Base-by-base conservation (phyloP, 2,797 vertebrate species). In the Pseudotriccus pelzelni region DNA sequence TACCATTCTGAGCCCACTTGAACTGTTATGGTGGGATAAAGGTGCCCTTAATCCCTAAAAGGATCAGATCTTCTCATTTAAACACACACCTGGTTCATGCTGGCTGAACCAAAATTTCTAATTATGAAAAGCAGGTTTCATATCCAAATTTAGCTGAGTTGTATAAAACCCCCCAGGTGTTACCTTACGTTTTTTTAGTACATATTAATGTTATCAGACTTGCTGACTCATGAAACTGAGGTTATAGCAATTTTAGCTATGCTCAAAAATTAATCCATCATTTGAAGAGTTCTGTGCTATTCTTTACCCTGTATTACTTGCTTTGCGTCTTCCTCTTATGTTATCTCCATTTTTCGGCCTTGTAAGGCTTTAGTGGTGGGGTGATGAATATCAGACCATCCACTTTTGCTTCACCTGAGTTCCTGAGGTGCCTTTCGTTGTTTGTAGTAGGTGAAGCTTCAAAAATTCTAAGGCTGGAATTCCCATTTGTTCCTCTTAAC, bases 161-260 rank as follows among this genome's bases (percentile, higher is more conserved):
- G 50, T 77, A 95, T 78, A 78, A 89, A 95, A 93, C 27, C 43
- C 30, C 46, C 7, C 78, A 93, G 92, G 74, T 94, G 87, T 80
- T 86, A 34, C 47, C 32, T 64, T 62, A 62, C 50, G 39, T 82
- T 64, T 82, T 88, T 82, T 82, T 49, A 30, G 56, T 74, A 63
- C 55, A 93, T 82, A 90, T 94, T 86, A 95, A 95, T 73, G 49
- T 69, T 87, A 73, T 52, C 77, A 86, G 59, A 82, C 52, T 87
- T 96, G 94, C 93, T 92, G 92, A 93, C 62, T 95, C 87, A 97
- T 86, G 73, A 93, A 93, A 93, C 50, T 63, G 87, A 93, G 69
- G 10, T 75, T 87, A 55, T 9, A 83, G 58, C 55, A 84, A 76
- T 89, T 94, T 88, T 86, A 84, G 70, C 73, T 87, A 67, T 47